Conservation (phyloP, 2,888 invertebrate species). For the Cyrtodaria siliqua region DNA sequence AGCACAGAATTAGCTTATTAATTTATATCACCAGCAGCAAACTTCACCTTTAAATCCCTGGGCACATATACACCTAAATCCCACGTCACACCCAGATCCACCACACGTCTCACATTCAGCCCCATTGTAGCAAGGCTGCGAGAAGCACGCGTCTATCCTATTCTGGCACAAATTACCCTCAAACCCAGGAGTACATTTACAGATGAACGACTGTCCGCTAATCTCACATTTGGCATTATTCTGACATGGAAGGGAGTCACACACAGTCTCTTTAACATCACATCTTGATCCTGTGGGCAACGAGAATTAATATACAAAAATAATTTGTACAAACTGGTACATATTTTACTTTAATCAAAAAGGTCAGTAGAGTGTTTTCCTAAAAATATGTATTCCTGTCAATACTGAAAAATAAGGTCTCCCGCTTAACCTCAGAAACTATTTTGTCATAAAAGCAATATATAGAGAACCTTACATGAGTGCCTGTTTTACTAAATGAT, state of each 20-base stretch:
- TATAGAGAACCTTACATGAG: too few relatives aligned
- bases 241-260: slow-evolving; percentile 76
- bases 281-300: slow-evolving; percentile 87
- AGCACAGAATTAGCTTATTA: neutral
- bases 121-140: slow-evolving; percentile 97
- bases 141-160: slow-evolving; percentile 99
- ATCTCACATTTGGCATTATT: slow-evolving; percentile 71
- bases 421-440: too few relatives aligned
- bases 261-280: slow-evolving; percentile 70
- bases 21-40: neutral
- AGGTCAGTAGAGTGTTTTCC: too few relatives aligned
- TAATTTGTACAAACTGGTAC: too few relatives aligned
- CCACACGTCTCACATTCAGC: slow-evolving; percentile 91
- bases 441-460: too few relatives aligned
- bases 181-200: slow-evolving; percentile 96
- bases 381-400: too few relatives aligned
- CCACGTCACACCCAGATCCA: slow-evolving; percentile 27
- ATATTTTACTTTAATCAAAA: too few relatives aligned
- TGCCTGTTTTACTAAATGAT: too few relatives aligned
- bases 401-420: too few relatives aligned
- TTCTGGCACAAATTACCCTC: slow-evolving; percentile 97
- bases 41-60: slow-evolving; percentile 50
- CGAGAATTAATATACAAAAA: neutral
- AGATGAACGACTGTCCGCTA: slow-evolving; percentile 88
- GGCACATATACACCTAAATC: slow-evolving; percentile 44